Evolutionary conservation across 2,888 invertebrate species (phyloP).

Genomic region (Acanthosepion lycidas): DNA sequence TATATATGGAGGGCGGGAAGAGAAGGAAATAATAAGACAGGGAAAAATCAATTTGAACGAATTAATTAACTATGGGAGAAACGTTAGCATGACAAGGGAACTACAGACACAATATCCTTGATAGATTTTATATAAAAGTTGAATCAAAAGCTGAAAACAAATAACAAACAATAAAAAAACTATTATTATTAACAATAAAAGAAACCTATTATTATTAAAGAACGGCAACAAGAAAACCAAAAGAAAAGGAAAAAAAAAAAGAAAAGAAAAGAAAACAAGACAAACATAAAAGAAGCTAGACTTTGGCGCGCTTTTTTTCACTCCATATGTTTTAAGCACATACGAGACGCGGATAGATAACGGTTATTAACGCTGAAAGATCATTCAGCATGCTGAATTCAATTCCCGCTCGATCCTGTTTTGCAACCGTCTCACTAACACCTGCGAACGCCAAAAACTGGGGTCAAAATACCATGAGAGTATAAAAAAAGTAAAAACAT

Average conservation of each 20-base stretch:
- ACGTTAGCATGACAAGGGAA: background rate
- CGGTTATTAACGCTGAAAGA: no score
- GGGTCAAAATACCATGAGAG: no score
- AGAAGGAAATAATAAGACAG: background rate
- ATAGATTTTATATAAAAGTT: background rate
- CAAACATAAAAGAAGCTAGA: background rate
- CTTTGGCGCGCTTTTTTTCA: no score
- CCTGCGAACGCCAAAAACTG: no score
- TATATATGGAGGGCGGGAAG: background rate
- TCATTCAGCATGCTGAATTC: no score
- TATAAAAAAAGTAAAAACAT: no score
- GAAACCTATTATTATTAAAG: background rate
- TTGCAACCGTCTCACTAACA: no score
- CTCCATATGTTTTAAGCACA: no score
- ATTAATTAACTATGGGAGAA: background rate
- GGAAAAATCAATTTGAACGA: no score
- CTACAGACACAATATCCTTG: background rate
- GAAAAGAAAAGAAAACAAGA: rapidly evolving
- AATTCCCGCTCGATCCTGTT: no score
- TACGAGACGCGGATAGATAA: no score
- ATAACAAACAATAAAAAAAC: background rate
- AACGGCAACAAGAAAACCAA: background rate
- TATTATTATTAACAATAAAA: background rate
- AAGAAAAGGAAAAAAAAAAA: background rate
- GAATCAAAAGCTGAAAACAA: background rate